phyloP scores from a whole-genome alignment of 2,113 vertebrate genomes.

The Centropristis striata region DNA sequence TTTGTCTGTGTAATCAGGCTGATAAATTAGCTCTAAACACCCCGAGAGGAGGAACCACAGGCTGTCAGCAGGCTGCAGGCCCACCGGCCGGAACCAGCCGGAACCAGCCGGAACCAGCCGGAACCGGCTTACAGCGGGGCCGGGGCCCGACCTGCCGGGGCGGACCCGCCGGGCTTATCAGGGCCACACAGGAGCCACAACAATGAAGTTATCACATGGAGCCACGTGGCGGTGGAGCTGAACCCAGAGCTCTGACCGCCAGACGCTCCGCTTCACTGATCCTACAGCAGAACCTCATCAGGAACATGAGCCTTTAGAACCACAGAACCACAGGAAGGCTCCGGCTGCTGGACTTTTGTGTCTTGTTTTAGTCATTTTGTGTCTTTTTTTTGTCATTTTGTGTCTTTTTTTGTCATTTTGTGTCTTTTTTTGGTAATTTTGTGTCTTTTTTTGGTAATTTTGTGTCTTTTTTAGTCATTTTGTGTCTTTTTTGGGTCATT shows the following conservation, averaged over 20 bases:
- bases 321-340: too few relatives aligned
- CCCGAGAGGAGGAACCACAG: slow-evolving; percentile 61
- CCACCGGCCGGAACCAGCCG: slow-evolving; percentile 55
- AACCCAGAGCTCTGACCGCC: slow-evolving; percentile 59
- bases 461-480: too few relatives aligned
- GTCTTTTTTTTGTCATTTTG: too few relatives aligned
- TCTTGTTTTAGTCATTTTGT: too few relatives aligned
- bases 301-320: slow-evolving; percentile 75
- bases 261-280: slow-evolving; percentile 73
- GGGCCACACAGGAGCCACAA: slow-evolving; percentile 72
- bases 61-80: slow-evolving; percentile 45
- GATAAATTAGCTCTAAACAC: slow-evolving; percentile 71
- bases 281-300: slow-evolving; percentile 77
- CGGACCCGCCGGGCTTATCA: slow-evolving; percentile 77
- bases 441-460: too few relatives aligned
- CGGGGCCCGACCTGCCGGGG: slow-evolving; percentile 40
- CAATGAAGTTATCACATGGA: slow-evolving; percentile 80
- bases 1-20: slow-evolving; percentile 64
- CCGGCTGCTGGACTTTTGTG: slow-evolving; percentile 15
- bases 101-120: slow-evolving; percentile 52
- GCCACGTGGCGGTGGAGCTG: slow-evolving; percentile 68
- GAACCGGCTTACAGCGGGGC: slow-evolving; percentile 50
- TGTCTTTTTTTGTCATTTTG: too few relatives aligned
- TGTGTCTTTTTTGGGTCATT: too few relatives aligned
- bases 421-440: too few relatives aligned